Base-by-base conservation (phyloP, 2,888 invertebrate genomes). In the Pollenia angustigena region DNA sequence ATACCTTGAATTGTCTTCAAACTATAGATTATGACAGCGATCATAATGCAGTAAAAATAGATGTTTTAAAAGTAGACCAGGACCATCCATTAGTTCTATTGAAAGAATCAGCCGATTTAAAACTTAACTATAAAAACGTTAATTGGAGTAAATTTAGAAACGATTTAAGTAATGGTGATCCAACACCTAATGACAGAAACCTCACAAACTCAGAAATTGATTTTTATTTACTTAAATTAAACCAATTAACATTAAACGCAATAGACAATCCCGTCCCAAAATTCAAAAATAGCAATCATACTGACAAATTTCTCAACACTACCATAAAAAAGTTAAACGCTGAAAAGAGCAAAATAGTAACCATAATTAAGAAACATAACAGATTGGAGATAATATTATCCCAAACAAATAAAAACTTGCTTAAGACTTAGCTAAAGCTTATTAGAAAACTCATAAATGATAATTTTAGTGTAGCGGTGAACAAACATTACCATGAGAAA, bases 121-220 rank as follows among this genome's bases (percentile, higher is more conserved):
- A 60, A 60, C 14, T 60, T 32, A 60, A 60, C 1, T 60, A 52
- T 62, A 62, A n/a, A 18, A 62, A 52, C 46, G 69, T 54, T 42
- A 80, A 80, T 52, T 79, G 79, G 60, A 56, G 16, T 9, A 69
- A 69, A 79, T 60, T 69, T 14, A 32, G 40, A 46, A 54, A 74
- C 40, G 16, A 58, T 23, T 23, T 23, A 23, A 2, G 23, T 23
- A 23, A 23, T 23, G 23, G 23, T 2, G 23, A 23, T 23, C 23
- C 23, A 23, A 23, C 23, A 23, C 23, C 23, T 23, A 2, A 23
- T 23, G 23, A 23, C 23, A 23, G 23, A 23, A 23, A 23, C 2
- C 23, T 23, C 23, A 23, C 23, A 23, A 23, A 23, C 23, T 23
- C 23, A 23, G 23, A 23, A 23, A 23, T 23, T 23, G 23, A 23